phyloP scores from a whole-genome alignment of 2,113 vertebrate genomes.

The Lepidothrix coronata region DNA sequence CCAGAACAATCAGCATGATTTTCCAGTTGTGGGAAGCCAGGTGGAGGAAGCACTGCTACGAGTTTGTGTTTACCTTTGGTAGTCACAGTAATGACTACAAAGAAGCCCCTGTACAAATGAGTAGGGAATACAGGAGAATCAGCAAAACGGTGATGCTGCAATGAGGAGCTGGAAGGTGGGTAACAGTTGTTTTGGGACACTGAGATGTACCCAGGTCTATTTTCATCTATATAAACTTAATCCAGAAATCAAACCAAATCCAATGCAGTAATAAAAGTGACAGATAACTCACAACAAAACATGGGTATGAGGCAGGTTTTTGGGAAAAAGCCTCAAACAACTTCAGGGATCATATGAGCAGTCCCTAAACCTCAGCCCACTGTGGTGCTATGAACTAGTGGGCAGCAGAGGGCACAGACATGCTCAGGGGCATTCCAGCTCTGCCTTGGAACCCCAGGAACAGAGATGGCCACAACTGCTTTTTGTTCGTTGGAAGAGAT shows the following conservation, averaged over 20 bases:
- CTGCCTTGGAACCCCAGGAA: not conserved
- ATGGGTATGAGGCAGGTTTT: not conserved
- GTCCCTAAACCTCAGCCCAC: not conserved
- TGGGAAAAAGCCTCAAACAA: not conserved
- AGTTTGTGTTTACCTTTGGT: not conserved
- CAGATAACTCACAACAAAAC: not conserved
- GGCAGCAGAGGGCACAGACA: not conserved
- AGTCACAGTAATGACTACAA: not conserved
- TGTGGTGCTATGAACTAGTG: not conserved
- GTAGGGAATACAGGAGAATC: not conserved
- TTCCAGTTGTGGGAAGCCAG: not conserved
- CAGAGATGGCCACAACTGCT: rapidly evolving
- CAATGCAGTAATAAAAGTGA: not conserved
- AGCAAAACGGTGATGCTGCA: not conserved
- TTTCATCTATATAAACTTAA: not conserved
- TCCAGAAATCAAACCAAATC: not conserved
- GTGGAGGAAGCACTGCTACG: not conserved
- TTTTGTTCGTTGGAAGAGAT: not conserved
- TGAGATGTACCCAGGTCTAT: not conserved
- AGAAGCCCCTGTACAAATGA: not conserved
- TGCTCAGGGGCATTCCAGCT: not conserved
- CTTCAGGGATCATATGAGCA: not conserved
- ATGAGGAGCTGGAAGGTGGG: not conserved
- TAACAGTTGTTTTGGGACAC: not conserved
- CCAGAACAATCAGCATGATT: not conserved